phyloP scores from a whole-genome alignment of 2,113 vertebrate species.

The Paradoxurus hermaphroditus region DNA sequence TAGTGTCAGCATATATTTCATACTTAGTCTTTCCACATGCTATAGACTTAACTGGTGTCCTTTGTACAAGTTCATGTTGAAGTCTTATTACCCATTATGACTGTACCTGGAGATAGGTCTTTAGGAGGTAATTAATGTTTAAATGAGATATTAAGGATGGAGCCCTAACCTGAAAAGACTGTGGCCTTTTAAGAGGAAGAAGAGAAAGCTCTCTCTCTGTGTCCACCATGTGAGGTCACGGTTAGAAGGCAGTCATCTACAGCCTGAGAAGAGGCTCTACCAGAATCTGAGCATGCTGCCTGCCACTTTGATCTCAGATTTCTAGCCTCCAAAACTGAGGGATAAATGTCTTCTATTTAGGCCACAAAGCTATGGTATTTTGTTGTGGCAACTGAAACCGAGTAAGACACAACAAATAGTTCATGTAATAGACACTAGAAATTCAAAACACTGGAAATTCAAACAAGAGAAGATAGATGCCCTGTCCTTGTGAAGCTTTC shows the following conservation, averaged over 20 bases:
- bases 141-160: neutral
- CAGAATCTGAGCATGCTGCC: neutral
- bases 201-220: neutral
- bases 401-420: neutral
- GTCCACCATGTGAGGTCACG: neutral
- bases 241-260: neutral
- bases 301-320: neutral
- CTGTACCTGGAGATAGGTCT: neutral
- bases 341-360: neutral
- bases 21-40: neutral
- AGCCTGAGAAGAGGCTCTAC: neutral
- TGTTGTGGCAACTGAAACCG: neutral
- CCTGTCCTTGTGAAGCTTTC: neutral
- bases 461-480: neutral
- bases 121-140: neutral
- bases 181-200: neutral
- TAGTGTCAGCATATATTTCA: neutral
- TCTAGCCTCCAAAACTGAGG: neutral
- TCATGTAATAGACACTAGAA: neutral
- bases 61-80: neutral
- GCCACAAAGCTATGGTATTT: neutral
- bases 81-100: neutral
- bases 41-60: neutral
- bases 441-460: neutral
- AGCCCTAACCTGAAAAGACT: neutral